Evolutionary conservation across 2,113 vertebrate species (phyloP).

Genomic region (Psilopogon haemacephalus): DNA sequence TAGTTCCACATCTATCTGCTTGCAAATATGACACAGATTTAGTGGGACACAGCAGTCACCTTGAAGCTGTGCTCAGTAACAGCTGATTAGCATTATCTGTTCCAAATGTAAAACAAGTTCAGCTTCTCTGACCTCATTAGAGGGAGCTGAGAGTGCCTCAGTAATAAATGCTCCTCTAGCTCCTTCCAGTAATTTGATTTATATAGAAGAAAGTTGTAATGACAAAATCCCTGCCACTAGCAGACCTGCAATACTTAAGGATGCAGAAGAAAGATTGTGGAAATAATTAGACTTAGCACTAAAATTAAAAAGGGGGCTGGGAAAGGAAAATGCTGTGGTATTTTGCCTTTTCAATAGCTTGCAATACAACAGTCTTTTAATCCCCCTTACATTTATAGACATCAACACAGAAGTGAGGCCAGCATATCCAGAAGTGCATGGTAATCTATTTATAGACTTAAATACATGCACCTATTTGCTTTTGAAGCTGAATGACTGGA

Average conservation of each 20-base stretch:
- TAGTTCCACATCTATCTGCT: neutral
- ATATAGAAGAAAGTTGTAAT: neutral
- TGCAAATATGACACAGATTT: slow-evolving; percentile 26
- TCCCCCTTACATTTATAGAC: neutral
- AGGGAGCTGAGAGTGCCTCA: neutral
- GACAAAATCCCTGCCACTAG: neutral
- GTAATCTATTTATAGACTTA: neutral
- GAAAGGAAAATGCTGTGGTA: neutral
- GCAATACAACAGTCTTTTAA: neutral
- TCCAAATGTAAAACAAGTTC: slow-evolving; percentile 41
- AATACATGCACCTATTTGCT: neutral
- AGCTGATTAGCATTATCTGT: slow-evolving; percentile 40
- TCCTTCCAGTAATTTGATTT: neutral
- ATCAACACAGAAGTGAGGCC: neutral
- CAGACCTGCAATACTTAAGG: neutral
- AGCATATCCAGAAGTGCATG: neutral
- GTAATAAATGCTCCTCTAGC: neutral
- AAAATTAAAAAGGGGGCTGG: neutral
- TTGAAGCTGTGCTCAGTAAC: slow-evolving; percentile 26
- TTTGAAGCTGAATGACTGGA: neutral
- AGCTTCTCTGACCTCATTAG: slow-evolving; percentile 44
- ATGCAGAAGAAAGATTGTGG: neutral
- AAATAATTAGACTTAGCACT: neutral
- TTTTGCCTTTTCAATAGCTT: neutral
- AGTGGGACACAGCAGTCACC: slow-evolving; percentile 32